Conservation (phyloP, 2,888 invertebrate species). For the Drosophila pseudotakahashii region DNA sequence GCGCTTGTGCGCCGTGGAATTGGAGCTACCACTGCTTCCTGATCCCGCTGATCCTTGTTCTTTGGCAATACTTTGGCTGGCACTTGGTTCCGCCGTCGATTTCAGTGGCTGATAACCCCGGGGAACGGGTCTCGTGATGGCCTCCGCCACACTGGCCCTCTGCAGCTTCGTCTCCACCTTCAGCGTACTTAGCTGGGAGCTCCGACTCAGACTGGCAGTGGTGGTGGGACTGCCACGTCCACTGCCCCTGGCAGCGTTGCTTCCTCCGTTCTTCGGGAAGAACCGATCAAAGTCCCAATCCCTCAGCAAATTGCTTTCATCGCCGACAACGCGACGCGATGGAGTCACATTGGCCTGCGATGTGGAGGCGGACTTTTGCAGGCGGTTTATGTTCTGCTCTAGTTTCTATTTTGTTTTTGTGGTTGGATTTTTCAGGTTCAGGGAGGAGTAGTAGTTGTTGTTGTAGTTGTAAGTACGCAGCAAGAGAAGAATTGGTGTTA, state of each 20-base stretch:
- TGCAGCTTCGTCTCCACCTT: slow-evolving; percentile 82
- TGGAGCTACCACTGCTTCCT: slow-evolving; percentile 30
- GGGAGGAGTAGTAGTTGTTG: slow-evolving; percentile 23
- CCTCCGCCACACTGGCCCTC: slow-evolving; percentile 81
- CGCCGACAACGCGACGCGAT: slow-evolving; percentile 32
- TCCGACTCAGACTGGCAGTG: slow-evolving; percentile 76
- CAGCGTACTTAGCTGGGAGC: slow-evolving; percentile 84
- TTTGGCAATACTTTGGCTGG: slow-evolving; percentile 68
- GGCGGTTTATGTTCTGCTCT: slow-evolving; percentile 77
- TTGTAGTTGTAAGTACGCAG: slow-evolving; percentile 58
- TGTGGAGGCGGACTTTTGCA: slow-evolving; percentile 83
- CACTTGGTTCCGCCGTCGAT: slow-evolving; percentile 21
- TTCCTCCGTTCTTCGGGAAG: slow-evolving; percentile 86
- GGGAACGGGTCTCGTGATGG: slow-evolving; percentile 76
- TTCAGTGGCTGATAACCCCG: slow-evolving; percentile 75
- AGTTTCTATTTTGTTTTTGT: slow-evolving; percentile 76
- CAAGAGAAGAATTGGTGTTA: slow-evolving; percentile 78
- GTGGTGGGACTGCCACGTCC: slow-evolving; percentile 52
- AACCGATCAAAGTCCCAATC: slow-evolving; percentile 95
- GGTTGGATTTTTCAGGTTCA: slow-evolving; percentile 28
- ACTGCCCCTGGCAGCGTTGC: slow-evolving; percentile 42
- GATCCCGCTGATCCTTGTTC: slow-evolving; percentile 40
- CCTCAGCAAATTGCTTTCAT: slow-evolving; percentile 87
- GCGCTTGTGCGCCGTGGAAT: slow-evolving; percentile 86
- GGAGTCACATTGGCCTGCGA: slow-evolving; percentile 74